Base-by-base conservation (phyloP, 2,888 invertebrate genomes). In the Litoditis marina region DNA sequence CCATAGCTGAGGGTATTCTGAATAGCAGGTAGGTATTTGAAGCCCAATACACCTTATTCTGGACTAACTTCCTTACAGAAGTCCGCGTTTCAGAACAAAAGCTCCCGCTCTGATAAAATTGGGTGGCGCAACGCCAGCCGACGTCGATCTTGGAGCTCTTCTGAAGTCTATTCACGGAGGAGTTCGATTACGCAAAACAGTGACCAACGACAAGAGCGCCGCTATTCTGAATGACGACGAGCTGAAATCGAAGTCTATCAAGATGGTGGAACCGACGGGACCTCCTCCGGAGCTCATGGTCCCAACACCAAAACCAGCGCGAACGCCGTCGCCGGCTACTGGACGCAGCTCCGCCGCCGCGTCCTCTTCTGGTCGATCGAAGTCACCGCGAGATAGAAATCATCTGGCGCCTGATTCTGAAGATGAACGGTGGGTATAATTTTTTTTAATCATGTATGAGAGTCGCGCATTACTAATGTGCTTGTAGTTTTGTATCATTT, bases 161-260 rank as follows among this genome's bases (percentile, higher is more conserved):
- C 44, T 79, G 54, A 71, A 71, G 31, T 60, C 66, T 28, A 68
- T 71, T 52, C 69, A 71, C 54, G 66, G 71, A 31, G 78, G 78
- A 27, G 58, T 79, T 32, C 65, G 65, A 22, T 50, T 79, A 49
- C 54, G 68, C 42, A 79, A 78, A 49, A 68, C 77, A 8, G 71
- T 71, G 8, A 79, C 79, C 19, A 73, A 73, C 39, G 79, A 79
- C 69, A 79, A 78, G 53, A 67, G 67, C 39, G 78, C 76, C n/a
- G 56, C 75, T 42, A 60, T 78, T 34, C 64, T 78, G 42, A n/a
- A n/a, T n/a, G 74, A 75, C 54, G 78, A 78, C n/a, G 73, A 75
- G 49, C 63, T 73, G 69, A 56, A 62, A 28, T 61, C 62, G 44
- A 63, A 56, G 27, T 69, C 69, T 56, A 62, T 70, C 32, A 70